These are phyloP conservation scores for Vipera ursinii DNA, from an alignment of 2,797 vertebrate species.

Conservation along the genomic window DNA sequence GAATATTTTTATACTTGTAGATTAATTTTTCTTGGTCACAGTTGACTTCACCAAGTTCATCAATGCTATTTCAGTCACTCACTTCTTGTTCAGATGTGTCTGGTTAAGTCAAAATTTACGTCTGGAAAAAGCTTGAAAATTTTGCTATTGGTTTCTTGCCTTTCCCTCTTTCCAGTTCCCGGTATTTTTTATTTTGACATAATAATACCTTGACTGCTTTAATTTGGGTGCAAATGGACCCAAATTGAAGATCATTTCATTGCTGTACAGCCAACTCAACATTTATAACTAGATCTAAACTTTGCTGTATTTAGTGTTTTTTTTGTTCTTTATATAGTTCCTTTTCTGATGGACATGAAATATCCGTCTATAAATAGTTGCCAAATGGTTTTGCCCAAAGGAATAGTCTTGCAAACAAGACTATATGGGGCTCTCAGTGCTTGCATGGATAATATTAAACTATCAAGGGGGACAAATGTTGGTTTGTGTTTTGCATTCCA, in stretches of 20 bases:
- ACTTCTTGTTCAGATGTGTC: not conserved
- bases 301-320: not conserved
- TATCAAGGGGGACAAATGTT: slow-evolving; percentile 38
- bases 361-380: slow-evolving; percentile 14
- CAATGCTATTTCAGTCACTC: not conserved
- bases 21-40: not conserved
- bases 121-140: not conserved
- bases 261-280: not conserved
- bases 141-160: not conserved
- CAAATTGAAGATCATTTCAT: slow-evolving; percentile 12
- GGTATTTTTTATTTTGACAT: not conserved
- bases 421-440: slow-evolving; percentile 13
- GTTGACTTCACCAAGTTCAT: not conserved
- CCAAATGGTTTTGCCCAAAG: slow-evolving; percentile 35
- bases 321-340: slow-evolving; percentile 23
- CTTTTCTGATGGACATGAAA: slow-evolving; percentile 11
- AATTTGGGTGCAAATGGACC: not conserved
- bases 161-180: not conserved
- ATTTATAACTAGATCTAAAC: not conserved
- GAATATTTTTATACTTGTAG: not conserved
- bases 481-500: slow-evolving; percentile 49
- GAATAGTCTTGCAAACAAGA: slow-evolving; percentile 34
- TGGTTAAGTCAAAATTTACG: not conserved
- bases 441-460: slow-evolving; percentile 47
- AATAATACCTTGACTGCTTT: slow-evolving; percentile 16